These are phyloP conservation scores for Elanus axillaris DNA, from an alignment of 2,113 vertebrate species.

Conservation along the genomic window DNA sequence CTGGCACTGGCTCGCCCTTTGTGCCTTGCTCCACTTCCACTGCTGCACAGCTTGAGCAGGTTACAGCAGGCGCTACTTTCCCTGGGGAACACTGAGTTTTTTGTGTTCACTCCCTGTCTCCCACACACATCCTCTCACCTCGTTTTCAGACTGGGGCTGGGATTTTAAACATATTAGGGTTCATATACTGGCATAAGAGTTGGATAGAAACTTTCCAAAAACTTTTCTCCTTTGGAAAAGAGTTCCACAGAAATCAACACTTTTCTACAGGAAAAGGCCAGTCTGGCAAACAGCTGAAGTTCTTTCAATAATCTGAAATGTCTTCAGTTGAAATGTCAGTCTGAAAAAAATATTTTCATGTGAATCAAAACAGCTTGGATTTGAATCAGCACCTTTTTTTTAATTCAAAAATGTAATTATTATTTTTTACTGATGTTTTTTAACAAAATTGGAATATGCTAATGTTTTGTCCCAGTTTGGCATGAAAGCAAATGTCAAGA, in stretches of 20 bases:
- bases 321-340: slow-evolving; percentile 40
- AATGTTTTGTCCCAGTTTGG: neutral
- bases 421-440: neutral
- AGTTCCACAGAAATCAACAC: slow-evolving; percentile 57
- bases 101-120: slow-evolving; percentile 9
- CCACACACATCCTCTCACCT: slow-evolving; percentile 50
- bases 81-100: slow-evolving; percentile 8
- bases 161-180: slow-evolving; percentile 53
- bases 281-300: slow-evolving; percentile 46
- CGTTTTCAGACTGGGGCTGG: neutral
- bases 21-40: neutral
- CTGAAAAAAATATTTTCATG: slow-evolving; percentile 21
- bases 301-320: slow-evolving; percentile 53
- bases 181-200: slow-evolving; percentile 13
- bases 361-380: neutral
- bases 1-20: neutral
- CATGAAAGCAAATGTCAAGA: slow-evolving; percentile 12
- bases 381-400: neutral
- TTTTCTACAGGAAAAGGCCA: slow-evolving; percentile 56
- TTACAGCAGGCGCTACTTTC: neutral
- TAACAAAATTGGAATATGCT: neutral
- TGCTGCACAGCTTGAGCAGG: neutral
- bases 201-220: slow-evolving; percentile 53
- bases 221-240: slow-evolving; percentile 48
- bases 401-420: neutral